Percentiles rank a stretch among this genome's conserved stretches.
These are phyloP conservation scores for Eutrigla gurnardus DNA, from an alignment of 2,797 vertebrate species.

Conservation along the genomic window DNA sequence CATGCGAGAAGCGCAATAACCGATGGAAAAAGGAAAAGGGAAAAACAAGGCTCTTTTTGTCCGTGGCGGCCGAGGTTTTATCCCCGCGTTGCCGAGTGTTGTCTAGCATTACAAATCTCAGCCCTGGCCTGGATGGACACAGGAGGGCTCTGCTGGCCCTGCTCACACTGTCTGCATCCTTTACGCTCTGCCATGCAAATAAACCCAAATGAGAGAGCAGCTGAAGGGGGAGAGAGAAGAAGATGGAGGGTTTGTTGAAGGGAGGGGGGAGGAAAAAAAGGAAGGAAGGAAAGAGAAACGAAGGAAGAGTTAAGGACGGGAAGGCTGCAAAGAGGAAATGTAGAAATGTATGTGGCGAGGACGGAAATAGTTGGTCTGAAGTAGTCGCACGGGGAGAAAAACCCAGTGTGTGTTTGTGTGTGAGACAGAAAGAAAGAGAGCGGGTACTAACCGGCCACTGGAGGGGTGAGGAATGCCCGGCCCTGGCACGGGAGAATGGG, in stretches of 20 bases:
- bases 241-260: conserved; percentile 31
- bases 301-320: conserved; percentile 43
- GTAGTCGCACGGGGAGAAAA: conserved; percentile 57
- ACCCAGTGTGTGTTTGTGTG: conserved; percentile 54
- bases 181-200: conserved; percentile 76
- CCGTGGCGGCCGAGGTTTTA: conserved; percentile 65
- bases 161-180: conserved; percentile 70
- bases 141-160: conserved; percentile 75
- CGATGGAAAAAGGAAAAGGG: conserved; percentile 41
- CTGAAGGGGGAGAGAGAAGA: conserved; percentile 46
- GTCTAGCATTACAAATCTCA: conserved; percentile 84
- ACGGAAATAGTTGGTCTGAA: conserved; percentile 62
- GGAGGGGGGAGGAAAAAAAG: background rate
- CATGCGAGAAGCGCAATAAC: conserved; percentile 61
- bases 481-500: conserved; percentile 73
- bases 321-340: conserved; percentile 34
- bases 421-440: conserved; percentile 41
- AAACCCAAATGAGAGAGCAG: conserved; percentile 67
- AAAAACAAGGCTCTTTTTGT: conserved; percentile 79
- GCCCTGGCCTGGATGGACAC: conserved; percentile 74
- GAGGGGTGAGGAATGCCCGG: conserved; percentile 80
- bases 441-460: conserved; percentile 66
- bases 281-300: conserved; percentile 37
- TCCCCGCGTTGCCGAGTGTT: conserved; percentile 75
- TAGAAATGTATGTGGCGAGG: conserved; percentile 62